Percentiles rank a stretch among this genome's conserved stretches.
Conservation (phyloP, 2,888 invertebrate species). For the Ophioninae sp. region DNA sequence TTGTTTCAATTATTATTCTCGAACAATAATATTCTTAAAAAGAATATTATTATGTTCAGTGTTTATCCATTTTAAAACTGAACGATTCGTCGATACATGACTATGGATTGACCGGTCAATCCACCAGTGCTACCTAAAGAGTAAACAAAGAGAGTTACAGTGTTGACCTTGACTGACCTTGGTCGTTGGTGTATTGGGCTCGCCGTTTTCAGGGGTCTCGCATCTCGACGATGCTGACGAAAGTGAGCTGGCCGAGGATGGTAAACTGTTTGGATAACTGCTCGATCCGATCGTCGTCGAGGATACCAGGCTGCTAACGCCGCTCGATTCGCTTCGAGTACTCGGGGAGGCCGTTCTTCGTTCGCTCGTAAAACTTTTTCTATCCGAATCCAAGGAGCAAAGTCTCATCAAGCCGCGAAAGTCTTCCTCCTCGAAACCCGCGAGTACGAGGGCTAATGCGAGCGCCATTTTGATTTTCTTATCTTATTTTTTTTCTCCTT, state of each 20-base stretch:
- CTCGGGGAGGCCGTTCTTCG: conserved; percentile 81
- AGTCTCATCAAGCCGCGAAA: conserved; percentile 82
- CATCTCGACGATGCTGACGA: conserved; percentile 77
- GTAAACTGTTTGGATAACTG: conserved; percentile 77
- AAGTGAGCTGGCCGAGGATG: conserved; percentile 1
- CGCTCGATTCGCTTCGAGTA: conserved; percentile 84
- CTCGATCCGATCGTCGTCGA: conserved; percentile 83
- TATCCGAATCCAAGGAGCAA: conserved; percentile 79
- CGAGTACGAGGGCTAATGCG: conserved; percentile 84
- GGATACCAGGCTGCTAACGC: conserved; percentile 84
- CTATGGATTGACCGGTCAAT: too few relatives aligned
- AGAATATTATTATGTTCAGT: too few relatives aligned
- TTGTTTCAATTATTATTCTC: too few relatives aligned
- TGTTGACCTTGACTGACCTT: conserved; percentile 10
- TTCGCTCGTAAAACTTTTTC: conserved; percentile 62
- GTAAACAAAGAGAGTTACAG: neutral
- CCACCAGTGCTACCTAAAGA: neutral
- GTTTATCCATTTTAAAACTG: too few relatives aligned
- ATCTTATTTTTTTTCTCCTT: conserved; percentile 15
- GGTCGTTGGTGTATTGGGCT: conserved; percentile 1
- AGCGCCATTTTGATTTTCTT: conserved; percentile 85
- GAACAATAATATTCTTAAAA: too few relatives aligned
- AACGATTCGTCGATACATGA: too few relatives aligned
- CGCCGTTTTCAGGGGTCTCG: conserved; percentile 59
- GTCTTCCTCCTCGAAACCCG: conserved; percentile 83